phyloP scores from a whole-genome alignment of 2,113 vertebrate species.

The Corydoras sp. region DNA sequence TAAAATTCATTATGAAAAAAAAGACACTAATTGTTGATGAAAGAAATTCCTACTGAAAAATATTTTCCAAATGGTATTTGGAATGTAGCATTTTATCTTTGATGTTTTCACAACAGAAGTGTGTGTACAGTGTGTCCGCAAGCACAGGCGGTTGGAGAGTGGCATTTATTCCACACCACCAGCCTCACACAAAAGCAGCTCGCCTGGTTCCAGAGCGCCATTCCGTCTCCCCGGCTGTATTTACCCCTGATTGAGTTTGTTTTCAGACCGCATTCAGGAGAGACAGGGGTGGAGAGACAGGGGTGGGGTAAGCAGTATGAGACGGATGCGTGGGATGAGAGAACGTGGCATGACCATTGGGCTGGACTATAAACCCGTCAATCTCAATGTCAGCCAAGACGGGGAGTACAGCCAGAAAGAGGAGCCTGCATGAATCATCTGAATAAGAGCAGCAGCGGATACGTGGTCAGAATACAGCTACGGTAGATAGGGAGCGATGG shows the following conservation, averaged over 20 bases:
- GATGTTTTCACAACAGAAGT: no score
- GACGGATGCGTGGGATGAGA: neutral
- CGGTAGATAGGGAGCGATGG: neutral
- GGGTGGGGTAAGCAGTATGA: neutral
- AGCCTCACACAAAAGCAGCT: neutral
- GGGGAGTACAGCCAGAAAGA: constrained; percentile 20
- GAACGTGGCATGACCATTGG: neutral
- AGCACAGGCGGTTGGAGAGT: neutral
- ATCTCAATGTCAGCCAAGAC: constrained; percentile 36
- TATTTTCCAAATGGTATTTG: no score
- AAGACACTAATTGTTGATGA: no score
- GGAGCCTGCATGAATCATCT: neutral
- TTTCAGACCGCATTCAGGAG: neutral
- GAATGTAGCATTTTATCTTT: no score
- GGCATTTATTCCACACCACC: constrained; percentile 1
- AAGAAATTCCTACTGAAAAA: no score
- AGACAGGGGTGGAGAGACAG: neutral
- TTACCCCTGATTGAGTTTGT: neutral
- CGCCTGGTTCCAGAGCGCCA: neutral
- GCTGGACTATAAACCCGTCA: constrained; percentile 12
- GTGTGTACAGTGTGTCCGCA: no score
- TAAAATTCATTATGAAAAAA: no score
- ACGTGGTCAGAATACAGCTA: constrained; percentile 27
- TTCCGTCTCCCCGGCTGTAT: neutral
- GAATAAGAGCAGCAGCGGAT: constrained; percentile 10